Base-by-base conservation (phyloP, 2,888 invertebrate species). In the Plebejus anna region DNA sequence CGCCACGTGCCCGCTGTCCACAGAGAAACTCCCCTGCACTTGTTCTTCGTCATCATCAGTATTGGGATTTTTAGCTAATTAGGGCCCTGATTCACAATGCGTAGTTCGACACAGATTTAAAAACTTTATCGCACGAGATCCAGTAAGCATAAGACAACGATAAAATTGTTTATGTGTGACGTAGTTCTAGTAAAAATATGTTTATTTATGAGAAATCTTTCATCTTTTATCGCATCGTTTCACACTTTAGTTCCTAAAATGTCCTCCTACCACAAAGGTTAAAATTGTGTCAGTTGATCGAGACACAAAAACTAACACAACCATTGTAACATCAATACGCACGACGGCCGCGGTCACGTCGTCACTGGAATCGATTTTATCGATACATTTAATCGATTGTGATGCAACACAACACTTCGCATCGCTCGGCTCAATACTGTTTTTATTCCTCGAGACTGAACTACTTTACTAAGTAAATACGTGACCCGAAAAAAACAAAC, bases 1-100 rank as follows among this genome's bases (percentile, higher is more conserved):
- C 66, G 66, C 66, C 66, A 66, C 66, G 66, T 13, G 66, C 66
- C 61, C 9, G 61, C 61, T 36, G 66, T 66, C 66, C 66, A 9
- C 61, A 32, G 61, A 66, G 61, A 66, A 61, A 61, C 61, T 9
- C 61, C 61, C 32, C 61, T 32, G 61, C 66, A 66, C 66, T 66
- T 66, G 66, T 66, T 13, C 32, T 13, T 11, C 61, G 28, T 11
- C 61, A 61, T 61, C 61, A 66, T 28, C 28, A 61, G 47, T 9
- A 47, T 47, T 11, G 11, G 9, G 47, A 47, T 2, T 47, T 47
- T 47, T 47, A 47, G 9, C 9, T 0, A 47, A 47, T 9, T 47
- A 47, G 47, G 47, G 42, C 42, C 9, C 7, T 7, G 42, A 9
- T 9, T 9, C 9, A 42, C 42, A 42, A 42, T 42, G 2, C 42